Evolutionary conservation across 2,113 vertebrate genomes (phyloP).

Genomic region (Typhlomys cinereus): DNA sequence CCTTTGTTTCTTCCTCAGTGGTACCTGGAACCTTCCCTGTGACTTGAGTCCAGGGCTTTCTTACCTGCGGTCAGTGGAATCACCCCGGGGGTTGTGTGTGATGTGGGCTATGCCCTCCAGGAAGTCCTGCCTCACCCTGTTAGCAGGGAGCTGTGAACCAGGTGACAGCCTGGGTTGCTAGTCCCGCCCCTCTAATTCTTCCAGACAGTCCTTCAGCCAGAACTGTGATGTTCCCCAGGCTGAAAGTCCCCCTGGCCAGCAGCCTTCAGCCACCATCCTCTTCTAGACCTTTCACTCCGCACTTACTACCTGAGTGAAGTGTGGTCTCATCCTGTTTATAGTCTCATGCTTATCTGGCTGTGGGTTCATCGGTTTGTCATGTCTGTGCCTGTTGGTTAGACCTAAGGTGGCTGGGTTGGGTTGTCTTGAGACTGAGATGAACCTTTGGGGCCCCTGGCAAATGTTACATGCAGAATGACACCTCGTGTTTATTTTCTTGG

Average conservation of each 20-base stretch:
- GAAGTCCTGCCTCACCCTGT: background rate
- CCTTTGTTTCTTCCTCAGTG: constrained; percentile 38
- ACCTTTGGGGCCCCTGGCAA: background rate
- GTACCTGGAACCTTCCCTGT: background rate
- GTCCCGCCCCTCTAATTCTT: background rate
- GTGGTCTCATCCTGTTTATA: background rate
- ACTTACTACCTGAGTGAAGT: background rate
- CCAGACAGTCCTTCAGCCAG: background rate
- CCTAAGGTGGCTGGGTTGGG: background rate
- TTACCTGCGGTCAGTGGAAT: background rate
- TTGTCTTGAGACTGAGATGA: background rate
- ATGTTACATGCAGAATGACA: background rate
- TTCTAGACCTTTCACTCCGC: background rate
- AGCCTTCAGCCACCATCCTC: background rate
- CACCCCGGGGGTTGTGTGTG: background rate
- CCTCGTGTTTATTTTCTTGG: background rate
- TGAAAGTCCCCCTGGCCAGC: background rate
- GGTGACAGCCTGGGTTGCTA: background rate
- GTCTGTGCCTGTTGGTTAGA: background rate
- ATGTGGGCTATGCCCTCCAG: background rate
- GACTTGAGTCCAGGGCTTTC: background rate
- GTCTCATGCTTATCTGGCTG: background rate
- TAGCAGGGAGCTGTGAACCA: background rate
- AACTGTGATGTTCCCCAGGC: background rate
- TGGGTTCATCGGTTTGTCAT: background rate